Evolutionary conservation across 35 echinoderm and acorn worm species (phyloP).

Genomic region (Nesometra sesokonis): DNA sequence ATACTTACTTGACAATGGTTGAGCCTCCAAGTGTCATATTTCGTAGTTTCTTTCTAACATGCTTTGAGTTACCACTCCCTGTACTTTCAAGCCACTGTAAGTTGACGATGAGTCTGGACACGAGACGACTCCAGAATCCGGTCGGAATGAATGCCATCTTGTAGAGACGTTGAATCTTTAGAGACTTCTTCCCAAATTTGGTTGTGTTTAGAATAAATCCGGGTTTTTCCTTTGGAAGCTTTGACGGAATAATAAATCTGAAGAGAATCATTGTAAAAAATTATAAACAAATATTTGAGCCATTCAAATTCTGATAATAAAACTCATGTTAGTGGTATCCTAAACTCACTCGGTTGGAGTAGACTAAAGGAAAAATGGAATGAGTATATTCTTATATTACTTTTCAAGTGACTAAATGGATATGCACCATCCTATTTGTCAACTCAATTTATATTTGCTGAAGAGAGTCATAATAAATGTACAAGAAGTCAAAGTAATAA

Average conservation of each 20-base stretch:
- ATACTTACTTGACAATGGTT: background rate
- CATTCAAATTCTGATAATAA: no score
- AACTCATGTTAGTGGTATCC: no score
- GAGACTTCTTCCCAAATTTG: background rate
- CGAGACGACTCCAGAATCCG: constrained; percentile 65
- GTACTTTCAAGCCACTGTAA: constrained; percentile 30
- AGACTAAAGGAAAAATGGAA: no score
- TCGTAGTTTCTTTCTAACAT: background rate
- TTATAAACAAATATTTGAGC: no score
- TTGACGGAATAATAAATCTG: constrained; percentile 40
- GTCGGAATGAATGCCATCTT: constrained; percentile 51
- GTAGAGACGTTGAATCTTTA: constrained; percentile 35
- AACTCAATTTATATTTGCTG: no score
- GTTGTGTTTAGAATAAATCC: constrained; percentile 12
- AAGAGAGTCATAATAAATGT: no score
- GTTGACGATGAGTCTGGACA: constrained; percentile 47
- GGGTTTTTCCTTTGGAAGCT: constrained; percentile 47
- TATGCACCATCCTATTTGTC: no score
- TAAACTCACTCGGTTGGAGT: no score
- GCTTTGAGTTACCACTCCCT: background rate
- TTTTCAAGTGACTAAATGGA: no score
- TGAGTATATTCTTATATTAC: no score
- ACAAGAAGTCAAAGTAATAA: no score
- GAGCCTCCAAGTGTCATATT: background rate
- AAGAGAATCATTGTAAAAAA: background rate